These are phyloP conservation scores for Pedetes capensis DNA, from an alignment of 2,113 vertebrate genomes.

Conservation along the genomic window DNA sequence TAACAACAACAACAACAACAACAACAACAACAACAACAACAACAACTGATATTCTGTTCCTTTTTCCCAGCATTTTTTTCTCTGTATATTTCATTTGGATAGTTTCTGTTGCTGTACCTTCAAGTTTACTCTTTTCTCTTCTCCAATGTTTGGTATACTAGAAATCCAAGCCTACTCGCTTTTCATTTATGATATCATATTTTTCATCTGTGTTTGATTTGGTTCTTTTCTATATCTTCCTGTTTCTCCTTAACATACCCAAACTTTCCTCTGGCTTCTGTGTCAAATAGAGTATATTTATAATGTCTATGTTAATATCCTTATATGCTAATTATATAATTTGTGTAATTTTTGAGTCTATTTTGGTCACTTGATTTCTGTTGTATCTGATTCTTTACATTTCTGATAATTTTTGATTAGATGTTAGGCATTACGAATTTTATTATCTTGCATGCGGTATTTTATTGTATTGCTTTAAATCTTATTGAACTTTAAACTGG, in stretches of 20 bases:
- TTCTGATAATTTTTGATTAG: too few relatives aligned
- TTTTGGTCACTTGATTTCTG: background rate
- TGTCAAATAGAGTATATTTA: background rate
- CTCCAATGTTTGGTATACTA: background rate
- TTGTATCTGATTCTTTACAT: background rate
- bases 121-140: slow-evolving; percentile 31
- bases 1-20: too few relatives aligned
- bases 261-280: background rate
- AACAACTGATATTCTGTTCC: too few relatives aligned
- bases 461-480: slow-evolving; percentile 8
- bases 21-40: too few relatives aligned
- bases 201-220: background rate
- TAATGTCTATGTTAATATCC: background rate
- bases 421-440: background rate
- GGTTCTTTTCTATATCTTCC: background rate
- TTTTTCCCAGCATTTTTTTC: background rate
- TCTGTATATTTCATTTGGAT: background rate
- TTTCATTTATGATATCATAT: slow-evolving; percentile 1
- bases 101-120: background rate
- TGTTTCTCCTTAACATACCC: background rate
- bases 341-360: background rate
- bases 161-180: background rate
- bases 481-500: background rate
- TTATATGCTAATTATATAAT: slow-evolving; percentile 3
- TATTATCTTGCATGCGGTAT: background rate